Conservation (phyloP, 2,888 invertebrate species). For the Mactromeris polynyma region DNA sequence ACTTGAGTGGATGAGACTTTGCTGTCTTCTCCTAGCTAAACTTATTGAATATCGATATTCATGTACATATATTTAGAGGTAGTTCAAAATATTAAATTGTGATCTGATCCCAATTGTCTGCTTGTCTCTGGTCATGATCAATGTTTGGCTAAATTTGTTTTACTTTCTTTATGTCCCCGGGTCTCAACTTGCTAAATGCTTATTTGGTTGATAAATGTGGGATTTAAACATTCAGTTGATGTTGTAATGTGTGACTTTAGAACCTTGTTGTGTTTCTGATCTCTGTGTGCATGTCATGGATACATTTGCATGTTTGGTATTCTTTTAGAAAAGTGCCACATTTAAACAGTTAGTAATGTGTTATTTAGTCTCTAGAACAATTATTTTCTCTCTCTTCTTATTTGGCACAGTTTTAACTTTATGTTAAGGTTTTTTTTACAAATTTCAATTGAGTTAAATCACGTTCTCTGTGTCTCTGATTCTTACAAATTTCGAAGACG, state of each 20-base stretch:
- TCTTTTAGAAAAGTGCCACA: slow-evolving; percentile 1
- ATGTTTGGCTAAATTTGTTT: too few relatives aligned
- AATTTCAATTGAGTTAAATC: not conserved
- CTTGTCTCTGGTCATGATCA: too few relatives aligned
- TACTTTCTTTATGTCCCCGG: too few relatives aligned
- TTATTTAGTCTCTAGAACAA: not conserved
- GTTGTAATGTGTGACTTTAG: not conserved
- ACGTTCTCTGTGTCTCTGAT: not conserved
- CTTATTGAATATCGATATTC: too few relatives aligned
- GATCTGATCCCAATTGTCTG: too few relatives aligned
- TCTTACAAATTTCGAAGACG: not conserved
- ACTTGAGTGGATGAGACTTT: too few relatives aligned
- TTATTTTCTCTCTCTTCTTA: not conserved
- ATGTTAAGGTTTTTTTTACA: not conserved
- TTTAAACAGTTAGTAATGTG: not conserved
- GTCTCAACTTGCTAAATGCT: too few relatives aligned
- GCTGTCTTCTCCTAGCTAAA: too few relatives aligned
- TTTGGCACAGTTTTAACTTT: not conserved
- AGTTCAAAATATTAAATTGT: too few relatives aligned
- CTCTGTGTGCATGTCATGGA: not conserved
- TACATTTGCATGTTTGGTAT: not conserved
- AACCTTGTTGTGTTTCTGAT: not conserved
- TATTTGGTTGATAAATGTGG: too few relatives aligned
- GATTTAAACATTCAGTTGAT: not conserved
- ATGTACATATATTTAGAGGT: too few relatives aligned